phyloP scores from a whole-genome alignment of 2,888 invertebrate species.

The Clitarchus hookeri region DNA sequence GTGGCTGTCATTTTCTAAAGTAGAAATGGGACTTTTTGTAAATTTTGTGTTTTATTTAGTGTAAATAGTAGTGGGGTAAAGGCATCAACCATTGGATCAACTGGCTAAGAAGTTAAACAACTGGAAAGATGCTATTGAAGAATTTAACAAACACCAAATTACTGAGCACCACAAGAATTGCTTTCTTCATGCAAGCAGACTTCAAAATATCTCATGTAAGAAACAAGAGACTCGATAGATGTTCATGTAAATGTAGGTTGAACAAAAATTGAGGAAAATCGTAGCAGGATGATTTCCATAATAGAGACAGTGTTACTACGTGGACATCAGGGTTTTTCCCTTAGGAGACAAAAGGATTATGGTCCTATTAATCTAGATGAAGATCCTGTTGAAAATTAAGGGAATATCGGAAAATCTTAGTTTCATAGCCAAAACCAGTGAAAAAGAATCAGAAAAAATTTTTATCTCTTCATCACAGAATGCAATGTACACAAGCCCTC shows the following conservation, averaged over 20 bases:
- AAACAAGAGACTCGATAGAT: conserved; percentile 4
- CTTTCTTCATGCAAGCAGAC: background rate
- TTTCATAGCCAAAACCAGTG: conserved; percentile 45
- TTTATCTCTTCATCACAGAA: conserved; percentile 40
- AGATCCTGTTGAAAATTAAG: conserved; percentile 42
- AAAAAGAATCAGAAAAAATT: conserved; percentile 43
- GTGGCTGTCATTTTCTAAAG: too few relatives aligned
- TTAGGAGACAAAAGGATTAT: conserved; percentile 45
- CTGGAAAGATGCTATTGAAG: background rate
- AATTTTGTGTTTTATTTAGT: too few relatives aligned
- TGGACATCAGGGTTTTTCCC: conserved; percentile 46
- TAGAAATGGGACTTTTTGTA: too few relatives aligned
- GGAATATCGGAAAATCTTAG: conserved; percentile 48
- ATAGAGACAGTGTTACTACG: conserved; percentile 37
- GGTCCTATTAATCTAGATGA: conserved; percentile 39
- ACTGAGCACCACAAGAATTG: background rate
- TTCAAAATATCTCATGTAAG: background rate
- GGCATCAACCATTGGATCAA: too few relatives aligned
- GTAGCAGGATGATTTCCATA: background rate
- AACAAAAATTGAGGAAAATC: conserved; percentile 25
- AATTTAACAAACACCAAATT: too few relatives aligned
- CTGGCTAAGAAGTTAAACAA: background rate
- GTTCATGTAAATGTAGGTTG: conserved; percentile 15
- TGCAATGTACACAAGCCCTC: conserved; percentile 47
- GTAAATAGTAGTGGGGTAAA: too few relatives aligned